Conservation (phyloP, 2,888 invertebrate genomes). For the Nesidiocoris tenuis region DNA sequence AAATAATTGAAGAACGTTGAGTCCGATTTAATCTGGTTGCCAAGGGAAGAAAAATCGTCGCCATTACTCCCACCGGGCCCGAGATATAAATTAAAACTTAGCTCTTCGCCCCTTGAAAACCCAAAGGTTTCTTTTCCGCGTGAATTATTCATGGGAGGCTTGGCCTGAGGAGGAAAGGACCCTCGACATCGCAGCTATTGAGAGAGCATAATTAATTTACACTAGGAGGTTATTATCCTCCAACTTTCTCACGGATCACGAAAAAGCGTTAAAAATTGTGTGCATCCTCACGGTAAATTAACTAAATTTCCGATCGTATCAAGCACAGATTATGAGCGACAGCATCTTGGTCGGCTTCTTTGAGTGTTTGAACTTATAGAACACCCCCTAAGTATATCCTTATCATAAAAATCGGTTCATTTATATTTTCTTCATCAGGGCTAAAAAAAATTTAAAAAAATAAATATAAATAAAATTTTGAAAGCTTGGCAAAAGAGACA, state of each 20-base stretch:
- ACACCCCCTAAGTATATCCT: too few species aligned
- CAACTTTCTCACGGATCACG: not conserved
- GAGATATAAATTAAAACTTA: slow-evolving; percentile 10
- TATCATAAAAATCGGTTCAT: too few species aligned
- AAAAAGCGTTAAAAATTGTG: too few species aligned
- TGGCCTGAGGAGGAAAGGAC: not conserved
- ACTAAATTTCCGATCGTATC: too few species aligned
- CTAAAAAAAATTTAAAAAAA: not conserved
- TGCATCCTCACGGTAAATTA: too few species aligned
- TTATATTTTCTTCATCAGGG: not conserved
- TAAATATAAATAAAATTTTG: too few species aligned
- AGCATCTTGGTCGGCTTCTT: too few species aligned
- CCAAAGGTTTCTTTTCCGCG: not conserved
- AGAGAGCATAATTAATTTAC: slow-evolving; percentile 16
- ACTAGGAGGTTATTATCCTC: slow-evolving; percentile 1
- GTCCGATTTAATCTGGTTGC: not conserved
- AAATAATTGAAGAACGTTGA: not conserved
- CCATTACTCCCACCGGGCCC: not conserved
- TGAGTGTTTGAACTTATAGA: too few species aligned
- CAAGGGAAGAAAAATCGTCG: slow-evolving; percentile 3
- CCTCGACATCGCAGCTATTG: not conserved
- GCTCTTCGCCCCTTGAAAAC: not conserved
- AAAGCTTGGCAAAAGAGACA: too few species aligned
- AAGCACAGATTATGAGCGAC: too few species aligned
- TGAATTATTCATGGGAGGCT: slow-evolving; percentile 16